Evolutionary conservation across 2,113 vertebrate genomes (phyloP).

Genomic region (Pangasianodon hypophthalmus): DNA sequence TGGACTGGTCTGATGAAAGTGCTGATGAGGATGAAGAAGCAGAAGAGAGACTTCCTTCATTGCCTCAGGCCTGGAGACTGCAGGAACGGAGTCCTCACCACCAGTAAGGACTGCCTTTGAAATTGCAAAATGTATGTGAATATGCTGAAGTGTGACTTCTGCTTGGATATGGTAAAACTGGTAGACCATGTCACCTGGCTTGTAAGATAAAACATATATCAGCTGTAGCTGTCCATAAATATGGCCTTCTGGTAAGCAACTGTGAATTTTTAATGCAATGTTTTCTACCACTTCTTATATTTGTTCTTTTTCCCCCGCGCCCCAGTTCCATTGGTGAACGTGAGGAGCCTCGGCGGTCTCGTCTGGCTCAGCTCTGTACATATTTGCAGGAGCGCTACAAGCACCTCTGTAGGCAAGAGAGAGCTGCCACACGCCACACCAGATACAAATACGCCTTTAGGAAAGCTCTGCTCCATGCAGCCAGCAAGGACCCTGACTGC

Average conservation of each 20-base stretch:
- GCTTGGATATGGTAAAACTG: not conserved
- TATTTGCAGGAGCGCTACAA: constrained; percentile 98
- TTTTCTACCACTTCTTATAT: not conserved
- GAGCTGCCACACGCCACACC: constrained; percentile 89
- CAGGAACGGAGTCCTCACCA: constrained; percentile 73
- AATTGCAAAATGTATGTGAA: not conserved
- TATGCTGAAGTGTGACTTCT: not conserved
- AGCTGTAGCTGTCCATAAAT: not conserved
- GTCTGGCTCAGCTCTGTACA: constrained; percentile 93
- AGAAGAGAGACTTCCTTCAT: constrained; percentile 80
- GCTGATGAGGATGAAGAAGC: constrained; percentile 88
- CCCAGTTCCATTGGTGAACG: constrained; percentile 78
- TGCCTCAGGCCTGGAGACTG: constrained; percentile 84
- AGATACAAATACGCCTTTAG: constrained; percentile 90
- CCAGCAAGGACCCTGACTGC: constrained; percentile 85
- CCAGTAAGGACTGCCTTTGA: constrained; percentile 52
- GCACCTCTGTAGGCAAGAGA: constrained; percentile 96
- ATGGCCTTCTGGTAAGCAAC: not conserved
- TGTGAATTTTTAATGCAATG: not conserved
- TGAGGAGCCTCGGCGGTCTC: constrained; percentile 82
- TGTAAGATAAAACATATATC: not conserved
- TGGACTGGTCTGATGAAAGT: constrained; percentile 99
- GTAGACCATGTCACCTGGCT: not conserved
- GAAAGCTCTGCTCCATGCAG: constrained; percentile 93
- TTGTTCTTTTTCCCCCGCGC: not conserved